phyloP scores from a whole-genome alignment of 2,888 invertebrate species.

The Cabera pusaria region DNA sequence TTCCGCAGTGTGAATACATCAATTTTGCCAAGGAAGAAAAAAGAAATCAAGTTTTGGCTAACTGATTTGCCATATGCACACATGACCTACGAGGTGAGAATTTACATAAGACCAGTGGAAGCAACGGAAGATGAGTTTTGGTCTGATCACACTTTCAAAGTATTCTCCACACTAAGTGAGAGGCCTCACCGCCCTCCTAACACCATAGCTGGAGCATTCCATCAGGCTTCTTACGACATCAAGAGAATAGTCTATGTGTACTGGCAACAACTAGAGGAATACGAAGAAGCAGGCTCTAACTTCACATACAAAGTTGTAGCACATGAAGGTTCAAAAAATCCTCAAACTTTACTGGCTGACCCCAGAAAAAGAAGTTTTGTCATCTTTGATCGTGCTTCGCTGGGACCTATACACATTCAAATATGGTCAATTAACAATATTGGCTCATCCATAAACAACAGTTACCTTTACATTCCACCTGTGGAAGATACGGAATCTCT shows the following conservation, averaged over 20 bases:
- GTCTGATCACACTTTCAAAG: constrained; percentile 86
- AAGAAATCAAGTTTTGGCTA: constrained; percentile 68
- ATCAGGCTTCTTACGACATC: constrained; percentile 78
- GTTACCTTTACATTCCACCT: constrained; percentile 85
- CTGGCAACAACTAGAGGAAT: constrained; percentile 89
- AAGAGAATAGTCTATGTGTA: constrained; percentile 87
- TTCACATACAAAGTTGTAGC: constrained; percentile 87
- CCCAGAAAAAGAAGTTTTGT: constrained; percentile 85
- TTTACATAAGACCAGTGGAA: constrained; percentile 84
- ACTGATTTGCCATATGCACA: constrained; percentile 85
- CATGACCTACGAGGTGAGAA: constrained; percentile 87
- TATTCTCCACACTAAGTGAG: constrained; percentile 84
- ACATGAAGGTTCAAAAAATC: constrained; percentile 51
- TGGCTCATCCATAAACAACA: constrained; percentile 82
- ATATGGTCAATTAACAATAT: constrained; percentile 85
- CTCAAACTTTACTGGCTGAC: constrained; percentile 63
- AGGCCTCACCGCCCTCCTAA: constrained; percentile 87
- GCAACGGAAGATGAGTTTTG: constrained; percentile 85
- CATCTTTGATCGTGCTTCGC: constrained; percentile 77
- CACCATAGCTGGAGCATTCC: constrained; percentile 89
- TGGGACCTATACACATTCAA: constrained; percentile 70
- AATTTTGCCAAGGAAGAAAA: constrained; percentile 55
- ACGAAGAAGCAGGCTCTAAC: constrained; percentile 88
- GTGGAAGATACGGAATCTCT: constrained; percentile 71
- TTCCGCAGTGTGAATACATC: constrained; percentile 69